phyloP scores from a whole-genome alignment of 2,113 vertebrate species.

The Falcunculus frontatus region DNA sequence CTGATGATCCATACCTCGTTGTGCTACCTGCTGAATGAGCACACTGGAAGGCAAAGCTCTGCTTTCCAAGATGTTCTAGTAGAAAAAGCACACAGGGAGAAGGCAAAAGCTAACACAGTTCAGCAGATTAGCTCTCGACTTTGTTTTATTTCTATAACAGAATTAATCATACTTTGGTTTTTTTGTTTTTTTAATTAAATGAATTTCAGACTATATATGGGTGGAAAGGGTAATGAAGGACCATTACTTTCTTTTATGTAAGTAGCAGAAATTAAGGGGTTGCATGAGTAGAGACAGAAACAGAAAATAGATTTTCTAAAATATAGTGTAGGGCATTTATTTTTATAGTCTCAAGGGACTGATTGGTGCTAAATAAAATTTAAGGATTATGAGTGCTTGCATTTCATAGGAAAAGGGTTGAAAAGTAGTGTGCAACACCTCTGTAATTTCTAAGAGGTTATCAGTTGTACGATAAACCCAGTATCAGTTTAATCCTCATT shows the following conservation, averaged over 20 bases:
- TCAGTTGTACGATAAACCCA: fast-evolving
- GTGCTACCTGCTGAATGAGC: background rate
- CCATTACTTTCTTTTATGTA: background rate
- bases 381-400: background rate
- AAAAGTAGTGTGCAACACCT: background rate
- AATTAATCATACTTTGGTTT: background rate
- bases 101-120: background rate
- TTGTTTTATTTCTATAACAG: background rate
- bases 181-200: background rate
- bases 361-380: background rate
- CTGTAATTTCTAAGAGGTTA: background rate
- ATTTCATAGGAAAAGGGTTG: background rate
- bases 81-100: background rate
- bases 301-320: background rate
- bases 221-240: background rate
- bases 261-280: background rate
- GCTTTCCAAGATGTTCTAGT: background rate
- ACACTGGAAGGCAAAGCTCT: background rate
- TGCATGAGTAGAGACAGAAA: background rate
- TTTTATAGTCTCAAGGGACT: background rate
- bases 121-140: background rate
- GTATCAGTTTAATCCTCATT: background rate
- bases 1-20: background rate
- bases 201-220: background rate
- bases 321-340: background rate